Evolutionary conservation across 2,888 invertebrate species (phyloP).

Genomic region (Heliconius sara): DNA sequence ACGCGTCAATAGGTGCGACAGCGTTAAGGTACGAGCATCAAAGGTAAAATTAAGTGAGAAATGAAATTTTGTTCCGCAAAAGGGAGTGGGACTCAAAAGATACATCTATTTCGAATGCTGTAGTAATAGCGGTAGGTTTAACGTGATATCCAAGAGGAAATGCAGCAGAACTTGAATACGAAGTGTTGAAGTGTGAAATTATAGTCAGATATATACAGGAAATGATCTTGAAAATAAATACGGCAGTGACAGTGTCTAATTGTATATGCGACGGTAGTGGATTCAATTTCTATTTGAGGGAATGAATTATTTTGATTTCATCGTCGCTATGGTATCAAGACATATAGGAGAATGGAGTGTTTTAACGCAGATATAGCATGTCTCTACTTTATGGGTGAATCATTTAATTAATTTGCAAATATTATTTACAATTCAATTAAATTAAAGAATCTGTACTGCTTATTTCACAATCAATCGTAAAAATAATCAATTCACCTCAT

Average conservation of each 20-base stretch:
- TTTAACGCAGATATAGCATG: too few species aligned
- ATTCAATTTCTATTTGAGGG: background rate
- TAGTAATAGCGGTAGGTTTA: background rate
- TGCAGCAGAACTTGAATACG: background rate
- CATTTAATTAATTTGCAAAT: too few species aligned
- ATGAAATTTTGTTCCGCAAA: conserved; percentile 2
- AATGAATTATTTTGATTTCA: background rate
- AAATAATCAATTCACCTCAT: too few species aligned
- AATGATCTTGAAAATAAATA: background rate
- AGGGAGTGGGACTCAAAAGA: background rate
- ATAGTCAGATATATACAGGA: background rate
- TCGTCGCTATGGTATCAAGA: background rate
- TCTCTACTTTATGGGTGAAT: too few species aligned
- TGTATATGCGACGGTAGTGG: background rate
- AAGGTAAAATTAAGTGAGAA: conserved; percentile 22
- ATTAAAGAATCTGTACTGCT: too few species aligned
- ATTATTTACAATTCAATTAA: too few species aligned
- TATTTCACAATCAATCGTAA: too few species aligned
- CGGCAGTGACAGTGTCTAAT: background rate
- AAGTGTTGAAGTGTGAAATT: background rate
- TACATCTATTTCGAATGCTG: background rate
- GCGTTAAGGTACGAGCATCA: conserved; percentile 13
- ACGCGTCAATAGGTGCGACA: conserved; percentile 25
- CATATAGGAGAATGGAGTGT: background rate
- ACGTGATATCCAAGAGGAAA: background rate